Base-by-base conservation (phyloP, 2,888 invertebrate genomes). In the Temnothorax ravouxi region DNA sequence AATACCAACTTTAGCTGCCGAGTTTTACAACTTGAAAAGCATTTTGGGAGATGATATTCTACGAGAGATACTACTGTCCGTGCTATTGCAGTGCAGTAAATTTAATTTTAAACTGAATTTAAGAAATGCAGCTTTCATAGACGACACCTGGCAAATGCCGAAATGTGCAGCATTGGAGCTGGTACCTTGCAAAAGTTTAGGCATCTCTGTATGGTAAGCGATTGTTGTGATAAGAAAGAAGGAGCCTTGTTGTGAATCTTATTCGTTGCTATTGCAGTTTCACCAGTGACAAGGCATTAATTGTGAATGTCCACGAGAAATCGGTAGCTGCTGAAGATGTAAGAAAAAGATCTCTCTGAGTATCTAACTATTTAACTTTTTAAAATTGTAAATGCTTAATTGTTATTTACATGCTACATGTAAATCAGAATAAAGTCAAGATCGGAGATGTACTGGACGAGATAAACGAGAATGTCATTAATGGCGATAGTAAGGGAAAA, bases 251-350 rank as follows among this genome's bases (percentile, higher is more conserved):
- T n/a, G 6, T 50, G 13, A 52, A 67, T 69, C n/a, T 29, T 44
- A 54, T 52, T 52, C 18, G n/a, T 44, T 62, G n/a, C 34, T 66
- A 18, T 47, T 47, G 67, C 91, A 96, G 97, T 90, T 96, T 96
- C 92, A 95, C 96, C 6, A 95, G 95, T 87, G 96, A 96, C 50
- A 96, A 96, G 91, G 96, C 96, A 25, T 94, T 97, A 44, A 96
- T 97, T 83, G 95, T 96, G 13, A 95, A 95, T 71, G 95, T 97
- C 50, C 95, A 96, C 88, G 95, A 95, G 61, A 95, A 96, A 91
- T 96, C 97, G 87, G 96, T 97, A 18, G 96, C 96, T 77, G 96
- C 96, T 64, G 97, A 97, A 95, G 96, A 96, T 94, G 97, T 97
- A 95, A 96, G 95, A 94, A 84, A 50, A 47, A n/a, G 21, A 41